Evolutionary conservation across 2,888 invertebrate genomes (phyloP).

Genomic region (Apamea epomidion): DNA sequence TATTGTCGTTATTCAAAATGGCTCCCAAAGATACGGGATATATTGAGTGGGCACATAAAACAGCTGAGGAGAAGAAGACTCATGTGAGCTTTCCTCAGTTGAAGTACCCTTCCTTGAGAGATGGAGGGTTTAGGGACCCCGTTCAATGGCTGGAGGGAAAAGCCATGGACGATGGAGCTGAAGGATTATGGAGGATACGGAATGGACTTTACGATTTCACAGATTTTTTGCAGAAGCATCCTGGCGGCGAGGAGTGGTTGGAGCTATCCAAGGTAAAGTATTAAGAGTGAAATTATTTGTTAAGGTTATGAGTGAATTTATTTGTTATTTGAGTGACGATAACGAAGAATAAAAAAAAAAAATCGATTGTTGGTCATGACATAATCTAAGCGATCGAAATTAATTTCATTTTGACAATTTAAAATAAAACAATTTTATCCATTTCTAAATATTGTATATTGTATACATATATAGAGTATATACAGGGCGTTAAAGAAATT

Average conservation of each 20-base stretch:
- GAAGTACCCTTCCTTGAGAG: slow-evolving; percentile 87
- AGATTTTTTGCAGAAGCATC: slow-evolving; percentile 94
- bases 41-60: slow-evolving; percentile 75
- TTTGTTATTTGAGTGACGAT: neutral
- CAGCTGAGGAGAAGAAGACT: slow-evolving; percentile 81
- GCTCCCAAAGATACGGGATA: slow-evolving; percentile 76
- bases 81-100: slow-evolving; percentile 90
- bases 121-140: slow-evolving; percentile 83
- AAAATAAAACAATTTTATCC: neutral
- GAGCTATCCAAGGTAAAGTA: slow-evolving; percentile 91
- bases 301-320: slow-evolving; percentile 41
- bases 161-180: slow-evolving; percentile 92
- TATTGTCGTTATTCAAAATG: slow-evolving; percentile 65
- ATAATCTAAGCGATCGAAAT: neutral
- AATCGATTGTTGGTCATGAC: neutral
- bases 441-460: neutral
- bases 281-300: neutral
- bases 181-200: slow-evolving; percentile 94
- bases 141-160: slow-evolving; percentile 92
- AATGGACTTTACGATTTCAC: slow-evolving; percentile 96
- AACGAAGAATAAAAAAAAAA: neutral
- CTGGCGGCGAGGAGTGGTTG: slow-evolving; percentile 95
- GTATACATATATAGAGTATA: no score
- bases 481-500: no score
- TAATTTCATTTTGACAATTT: neutral